Conservation (phyloP, 2,888 invertebrate species). For the Stramonita haemastoma region DNA sequence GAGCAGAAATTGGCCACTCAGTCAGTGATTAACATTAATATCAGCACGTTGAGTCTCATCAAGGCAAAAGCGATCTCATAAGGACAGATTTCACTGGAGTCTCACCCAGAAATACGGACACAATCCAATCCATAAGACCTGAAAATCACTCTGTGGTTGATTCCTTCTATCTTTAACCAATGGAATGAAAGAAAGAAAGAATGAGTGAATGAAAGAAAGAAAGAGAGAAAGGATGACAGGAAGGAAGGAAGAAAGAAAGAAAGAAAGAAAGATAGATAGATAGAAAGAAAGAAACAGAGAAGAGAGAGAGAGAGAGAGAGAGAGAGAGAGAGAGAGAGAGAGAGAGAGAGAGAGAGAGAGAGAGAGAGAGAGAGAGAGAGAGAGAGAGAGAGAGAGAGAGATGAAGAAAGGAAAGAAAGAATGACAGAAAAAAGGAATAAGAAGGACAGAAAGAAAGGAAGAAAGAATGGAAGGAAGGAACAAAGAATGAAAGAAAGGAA, state of each 20-base stretch:
- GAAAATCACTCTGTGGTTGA: background rate
- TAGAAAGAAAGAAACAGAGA: background rate
- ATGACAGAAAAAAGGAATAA: background rate
- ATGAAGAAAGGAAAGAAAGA: background rate
- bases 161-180: no score
- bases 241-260: background rate
- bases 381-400: background rate
- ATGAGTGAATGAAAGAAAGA: background rate
- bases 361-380: background rate
- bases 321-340: background rate
- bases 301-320: background rate
- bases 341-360: background rate
- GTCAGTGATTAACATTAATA: no score
- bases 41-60: no score
- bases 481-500: background rate
- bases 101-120: no score
- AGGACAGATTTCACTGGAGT: no score
- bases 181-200: background rate
- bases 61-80: no score
- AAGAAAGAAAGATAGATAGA: background rate
- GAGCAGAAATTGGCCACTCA: no score
- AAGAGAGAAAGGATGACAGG: background rate
- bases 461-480: background rate
- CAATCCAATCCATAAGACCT: background rate
- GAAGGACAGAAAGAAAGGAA: background rate